Conservation (phyloP, 1,140 invertebrate genomes). For the Maconellicoccus hirsutus region DNA sequence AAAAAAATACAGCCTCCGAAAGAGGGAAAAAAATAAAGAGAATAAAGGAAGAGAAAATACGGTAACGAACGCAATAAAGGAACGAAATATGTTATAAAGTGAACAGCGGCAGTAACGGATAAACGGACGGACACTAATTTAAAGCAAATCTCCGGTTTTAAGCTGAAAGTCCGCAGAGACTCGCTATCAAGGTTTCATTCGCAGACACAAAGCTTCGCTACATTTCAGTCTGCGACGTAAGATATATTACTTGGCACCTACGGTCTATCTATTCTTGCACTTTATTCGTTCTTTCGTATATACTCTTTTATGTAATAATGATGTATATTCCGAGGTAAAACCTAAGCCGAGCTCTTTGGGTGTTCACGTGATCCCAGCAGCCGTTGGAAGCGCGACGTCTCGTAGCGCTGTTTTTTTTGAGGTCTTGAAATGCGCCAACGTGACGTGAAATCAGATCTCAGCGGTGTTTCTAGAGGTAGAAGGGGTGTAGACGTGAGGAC, state of each 20-base stretch:
- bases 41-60: neutral
- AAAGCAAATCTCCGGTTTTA: slow-evolving; percentile 8
- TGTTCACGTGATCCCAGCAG: no score
- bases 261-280: neutral
- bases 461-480: no score
- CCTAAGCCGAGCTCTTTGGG: no score
- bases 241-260: slow-evolving; percentile 8
- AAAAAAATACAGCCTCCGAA: neutral
- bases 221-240: slow-evolving; percentile 2
- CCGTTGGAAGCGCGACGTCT: no score
- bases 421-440: no score
- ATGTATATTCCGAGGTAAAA: no score
- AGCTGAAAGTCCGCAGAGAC: slow-evolving; percentile 2
- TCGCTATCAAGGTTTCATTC: neutral
- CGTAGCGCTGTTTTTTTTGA: no score
- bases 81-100: slow-evolving; percentile 3
- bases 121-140: slow-evolving; percentile 7
- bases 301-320: no score
- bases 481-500: no score
- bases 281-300: neutral
- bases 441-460: no score
- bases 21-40: no score
- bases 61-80: neutral
- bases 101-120: neutral
- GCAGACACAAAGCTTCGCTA: slow-evolving; percentile 1